Conservation (phyloP, 2,113 vertebrate genomes). For the Oxygymnocypris stewartii region DNA sequence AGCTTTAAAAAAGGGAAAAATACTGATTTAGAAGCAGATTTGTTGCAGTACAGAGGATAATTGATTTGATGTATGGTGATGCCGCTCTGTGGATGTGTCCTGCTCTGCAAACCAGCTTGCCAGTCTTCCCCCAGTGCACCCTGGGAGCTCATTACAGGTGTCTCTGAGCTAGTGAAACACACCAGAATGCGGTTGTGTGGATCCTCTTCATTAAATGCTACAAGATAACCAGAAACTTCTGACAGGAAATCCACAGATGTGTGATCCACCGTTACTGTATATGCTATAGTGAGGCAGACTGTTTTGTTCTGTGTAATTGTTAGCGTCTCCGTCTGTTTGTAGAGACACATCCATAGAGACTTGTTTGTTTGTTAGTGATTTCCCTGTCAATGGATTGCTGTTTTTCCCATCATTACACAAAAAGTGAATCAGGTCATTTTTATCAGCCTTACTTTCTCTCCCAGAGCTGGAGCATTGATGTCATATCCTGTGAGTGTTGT, state of each 20-base stretch:
- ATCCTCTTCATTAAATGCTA: conserved; percentile 63
- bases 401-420: conserved; percentile 16
- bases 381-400: conserved; percentile 4
- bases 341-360: neutral
- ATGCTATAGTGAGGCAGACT: neutral
- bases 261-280: neutral
- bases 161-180: conserved; percentile 63
- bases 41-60: neutral
- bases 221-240: conserved; percentile 18
- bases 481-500: neutral
- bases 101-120: conserved; percentile 48
- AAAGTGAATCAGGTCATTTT: neutral
- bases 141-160: conserved; percentile 76
- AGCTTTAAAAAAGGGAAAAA: neutral
- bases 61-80: conserved; percentile 49
- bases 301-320: conserved; percentile 4
- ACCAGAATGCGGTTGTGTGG: conserved; percentile 61
- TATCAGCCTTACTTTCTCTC: neutral
- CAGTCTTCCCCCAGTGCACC: conserved; percentile 67
- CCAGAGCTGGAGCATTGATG: neutral
- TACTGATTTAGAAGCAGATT: neutral
- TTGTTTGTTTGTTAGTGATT: neutral
- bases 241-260: neutral
- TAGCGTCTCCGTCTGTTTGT: conserved; percentile 10
- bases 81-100: conserved; percentile 55